Evolutionary conservation across 2,113 vertebrate species (phyloP).

Genomic region (Centropus bengalensis): DNA sequence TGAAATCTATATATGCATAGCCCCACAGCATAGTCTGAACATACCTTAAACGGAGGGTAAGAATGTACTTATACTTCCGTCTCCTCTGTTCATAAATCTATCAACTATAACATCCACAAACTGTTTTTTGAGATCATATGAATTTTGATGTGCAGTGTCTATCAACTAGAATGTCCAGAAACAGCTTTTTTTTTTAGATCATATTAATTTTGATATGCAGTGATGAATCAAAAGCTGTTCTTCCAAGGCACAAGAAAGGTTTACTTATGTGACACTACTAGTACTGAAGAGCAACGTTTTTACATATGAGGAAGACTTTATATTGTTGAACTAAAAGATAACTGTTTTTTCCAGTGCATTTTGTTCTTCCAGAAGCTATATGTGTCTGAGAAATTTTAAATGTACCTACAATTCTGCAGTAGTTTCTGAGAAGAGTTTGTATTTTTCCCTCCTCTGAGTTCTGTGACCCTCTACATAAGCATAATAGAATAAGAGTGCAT

Average conservation of each 20-base stretch:
- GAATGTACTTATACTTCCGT: not conserved
- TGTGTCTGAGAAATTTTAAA: not conserved
- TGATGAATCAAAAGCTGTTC: not conserved
- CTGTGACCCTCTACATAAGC: conserved; percentile 12
- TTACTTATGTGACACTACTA: not conserved
- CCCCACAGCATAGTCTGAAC: not conserved
- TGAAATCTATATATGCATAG: not conserved
- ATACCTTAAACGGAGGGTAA: not conserved
- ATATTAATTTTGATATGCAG: not conserved
- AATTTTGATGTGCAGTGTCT: not conserved
- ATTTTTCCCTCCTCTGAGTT: not conserved
- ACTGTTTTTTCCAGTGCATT: not conserved
- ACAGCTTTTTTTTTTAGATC: not conserved
- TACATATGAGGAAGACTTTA: not conserved
- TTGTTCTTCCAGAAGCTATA: not conserved
- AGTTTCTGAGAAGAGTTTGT: not conserved
- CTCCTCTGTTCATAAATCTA: not conserved
- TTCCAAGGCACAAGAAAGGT: not conserved
- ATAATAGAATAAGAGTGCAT: conserved; percentile 71
- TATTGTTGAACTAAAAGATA: not conserved
- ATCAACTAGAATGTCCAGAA: not conserved
- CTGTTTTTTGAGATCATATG: not conserved
- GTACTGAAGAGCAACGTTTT: not conserved
- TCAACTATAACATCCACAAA: not conserved
- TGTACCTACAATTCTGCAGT: not conserved